phyloP scores from a whole-genome alignment of 2,888 invertebrate species.

The Flabesymbios commensalis region DNA sequence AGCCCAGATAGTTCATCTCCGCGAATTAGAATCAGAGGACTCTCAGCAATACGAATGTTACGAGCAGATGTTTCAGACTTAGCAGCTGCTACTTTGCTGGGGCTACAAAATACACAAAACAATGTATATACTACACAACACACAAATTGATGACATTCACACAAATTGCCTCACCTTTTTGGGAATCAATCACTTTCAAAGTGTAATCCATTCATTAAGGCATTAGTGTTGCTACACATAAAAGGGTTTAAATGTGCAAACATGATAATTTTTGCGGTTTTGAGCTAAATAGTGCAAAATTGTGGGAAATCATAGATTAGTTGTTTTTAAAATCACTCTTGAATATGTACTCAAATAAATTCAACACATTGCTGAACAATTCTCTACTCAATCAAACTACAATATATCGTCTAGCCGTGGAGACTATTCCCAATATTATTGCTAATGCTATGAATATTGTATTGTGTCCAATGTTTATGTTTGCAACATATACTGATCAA shows the following conservation, averaged over 20 bases:
- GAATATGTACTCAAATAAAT: too few relatives aligned
- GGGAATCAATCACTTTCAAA: too few relatives aligned
- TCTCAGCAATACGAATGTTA: constrained; percentile 40
- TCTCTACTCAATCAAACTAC: too few relatives aligned
- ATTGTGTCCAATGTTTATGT: too few relatives aligned
- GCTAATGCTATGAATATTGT: too few relatives aligned
- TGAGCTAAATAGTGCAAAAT: background rate
- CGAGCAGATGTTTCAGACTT: constrained; percentile 17
- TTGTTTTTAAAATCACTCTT: too few relatives aligned
- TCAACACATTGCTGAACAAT: too few relatives aligned
- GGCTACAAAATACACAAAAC: background rate
- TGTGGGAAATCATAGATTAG: too few relatives aligned
- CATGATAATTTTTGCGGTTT: background rate
- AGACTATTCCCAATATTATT: too few relatives aligned
- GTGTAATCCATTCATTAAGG: too few relatives aligned
- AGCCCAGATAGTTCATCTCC: constrained; percentile 25
- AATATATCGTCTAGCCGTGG: too few relatives aligned
- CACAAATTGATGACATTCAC: background rate
- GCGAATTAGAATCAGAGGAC: constrained; percentile 52
- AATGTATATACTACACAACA: background rate
- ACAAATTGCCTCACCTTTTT: background rate
- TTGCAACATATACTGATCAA: too few relatives aligned
- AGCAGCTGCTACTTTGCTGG: constrained; percentile 1
- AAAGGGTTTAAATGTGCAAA: background rate
- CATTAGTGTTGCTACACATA: background rate